phyloP scores from a whole-genome alignment of 2,888 invertebrate genomes.

The Pachydiplax longipennis region DNA sequence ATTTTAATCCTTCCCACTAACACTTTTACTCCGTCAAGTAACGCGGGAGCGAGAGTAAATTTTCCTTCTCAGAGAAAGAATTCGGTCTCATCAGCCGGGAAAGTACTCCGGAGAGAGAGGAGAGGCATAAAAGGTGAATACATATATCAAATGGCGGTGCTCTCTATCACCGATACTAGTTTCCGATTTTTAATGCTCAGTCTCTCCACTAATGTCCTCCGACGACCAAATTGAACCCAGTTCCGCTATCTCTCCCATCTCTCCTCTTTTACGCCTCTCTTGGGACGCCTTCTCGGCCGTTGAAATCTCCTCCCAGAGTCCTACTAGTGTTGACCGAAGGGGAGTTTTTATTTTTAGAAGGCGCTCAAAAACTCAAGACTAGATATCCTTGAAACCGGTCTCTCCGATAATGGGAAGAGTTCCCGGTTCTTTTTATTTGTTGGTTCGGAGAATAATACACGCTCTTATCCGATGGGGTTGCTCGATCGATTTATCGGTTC shows the following conservation, averaged over 20 bases:
- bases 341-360: constrained; percentile 4
- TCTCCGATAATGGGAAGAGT: neutral
- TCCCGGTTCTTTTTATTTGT: neutral
- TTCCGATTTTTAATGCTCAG: neutral
- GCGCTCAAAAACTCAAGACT: neutral
- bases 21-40: neutral
- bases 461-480: neutral
- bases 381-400: constrained; percentile 44
- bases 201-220: neutral
- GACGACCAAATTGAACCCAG: neutral
- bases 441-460: neutral
- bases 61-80: neutral
- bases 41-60: neutral
- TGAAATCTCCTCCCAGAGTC: neutral
- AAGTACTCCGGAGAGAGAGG: neutral
- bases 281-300: neutral
- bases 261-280: neutral
- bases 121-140: neutral
- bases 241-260: neutral
- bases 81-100: neutral
- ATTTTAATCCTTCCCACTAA: no score
- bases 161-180: neutral
- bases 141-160: neutral
- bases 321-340: constrained; percentile 31
- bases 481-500: constrained; percentile 2